Evolutionary conservation across 2,797 vertebrate species (phyloP).

Genomic region (Myotis myotis): DNA sequence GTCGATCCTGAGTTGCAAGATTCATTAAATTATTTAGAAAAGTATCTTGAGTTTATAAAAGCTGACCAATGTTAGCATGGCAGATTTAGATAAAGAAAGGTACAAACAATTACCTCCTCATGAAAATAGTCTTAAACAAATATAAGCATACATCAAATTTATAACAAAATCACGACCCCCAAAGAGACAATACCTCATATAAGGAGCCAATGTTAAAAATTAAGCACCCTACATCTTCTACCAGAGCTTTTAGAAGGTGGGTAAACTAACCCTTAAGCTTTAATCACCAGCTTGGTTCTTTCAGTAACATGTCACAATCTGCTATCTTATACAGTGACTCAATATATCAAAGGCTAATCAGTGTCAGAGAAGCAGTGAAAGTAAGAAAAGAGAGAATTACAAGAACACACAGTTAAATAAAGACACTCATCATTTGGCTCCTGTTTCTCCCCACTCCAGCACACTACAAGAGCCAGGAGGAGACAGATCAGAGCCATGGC

Average conservation of each 20-base stretch:
- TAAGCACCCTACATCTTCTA: not conserved
- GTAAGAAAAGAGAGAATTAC: not conserved
- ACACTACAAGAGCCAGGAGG: not conserved
- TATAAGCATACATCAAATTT: not conserved
- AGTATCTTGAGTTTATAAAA: not conserved
- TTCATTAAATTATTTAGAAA: constrained; percentile 15
- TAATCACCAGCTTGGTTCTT: not conserved
- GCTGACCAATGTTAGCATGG: not conserved
- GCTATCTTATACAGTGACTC: not conserved
- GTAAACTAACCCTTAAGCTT: not conserved
- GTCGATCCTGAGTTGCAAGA: not conserved
- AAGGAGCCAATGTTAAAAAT: not conserved
- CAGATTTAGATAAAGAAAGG: not conserved
- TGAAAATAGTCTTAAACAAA: not conserved
- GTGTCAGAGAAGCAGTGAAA: not conserved
- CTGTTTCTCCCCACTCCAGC: not conserved
- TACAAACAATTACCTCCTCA: not conserved
- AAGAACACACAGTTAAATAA: not conserved
- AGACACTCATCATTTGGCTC: not conserved
- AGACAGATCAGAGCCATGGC: too few species aligned
- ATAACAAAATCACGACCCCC: not conserved
- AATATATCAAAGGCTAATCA: not conserved
- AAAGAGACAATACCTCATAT: not conserved
- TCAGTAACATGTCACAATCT: not conserved
- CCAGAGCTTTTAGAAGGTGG: not conserved